Base-by-base conservation (phyloP, 2,797 vertebrate genomes). In the Anabacerthia variegaticeps region DNA sequence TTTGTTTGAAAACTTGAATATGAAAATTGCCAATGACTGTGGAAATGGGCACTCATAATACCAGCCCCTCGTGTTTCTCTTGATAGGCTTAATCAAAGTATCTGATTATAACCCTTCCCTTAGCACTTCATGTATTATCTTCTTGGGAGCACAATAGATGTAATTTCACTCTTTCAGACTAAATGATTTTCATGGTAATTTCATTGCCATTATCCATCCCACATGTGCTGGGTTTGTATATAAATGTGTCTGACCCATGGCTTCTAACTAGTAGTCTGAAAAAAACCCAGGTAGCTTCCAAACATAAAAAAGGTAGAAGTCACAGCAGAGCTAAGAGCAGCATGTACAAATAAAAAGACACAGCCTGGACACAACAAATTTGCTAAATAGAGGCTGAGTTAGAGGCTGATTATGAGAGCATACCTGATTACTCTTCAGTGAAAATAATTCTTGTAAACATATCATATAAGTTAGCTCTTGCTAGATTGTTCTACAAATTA, bases 71-170 rank as follows among this genome's bases (percentile, higher is more conserved):
- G 1, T 73, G 16, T 66, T 96, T 83, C 65, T 86, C 85, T 84
- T 88, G 83, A 92, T 89, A 95, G 89, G 92, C 83, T 83, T 90
- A 95, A 96, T 92, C 92, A 92, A 97, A 92, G 76, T 95, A 94
- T 92, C 93, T 86, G 92, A 94, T 93, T 96, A 95, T 90, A 94
- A 81, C 76, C 66, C 83, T 93, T 88, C 88, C 51, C 62, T 84
- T 75, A 94, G 85, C 67, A 84, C 85, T 95, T 86, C 85, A 68
- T 30, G 46, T 55, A 84, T 95, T 86, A 76, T 90, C 79, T 96
- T 71, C 37, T 90, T 76, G 73, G 76, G 83, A 95, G 92, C 69
- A 94, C 96, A 92, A 93, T 69, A 58, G 85, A 95, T 73, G 62
- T 88, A 97, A 97, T 97, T 95, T 89, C 59, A 73, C 76, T 95